These are phyloP conservation scores for Bradypus variegatus DNA, from an alignment of 2,797 vertebrate genomes.

Conservation along the genomic window DNA sequence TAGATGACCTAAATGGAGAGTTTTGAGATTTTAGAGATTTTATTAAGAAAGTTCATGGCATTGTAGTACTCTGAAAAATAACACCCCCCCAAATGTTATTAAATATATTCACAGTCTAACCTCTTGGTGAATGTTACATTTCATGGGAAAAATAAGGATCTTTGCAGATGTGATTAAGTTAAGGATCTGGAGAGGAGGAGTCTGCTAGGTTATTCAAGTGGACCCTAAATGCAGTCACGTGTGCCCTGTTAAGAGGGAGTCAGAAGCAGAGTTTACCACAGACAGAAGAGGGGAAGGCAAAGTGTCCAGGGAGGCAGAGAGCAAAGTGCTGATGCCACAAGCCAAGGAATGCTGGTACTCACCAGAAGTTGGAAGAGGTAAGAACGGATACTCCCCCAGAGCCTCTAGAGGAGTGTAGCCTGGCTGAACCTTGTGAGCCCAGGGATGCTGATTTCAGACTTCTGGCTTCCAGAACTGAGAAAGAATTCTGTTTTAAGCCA, in stretches of 20 bases:
- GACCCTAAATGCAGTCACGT: background rate
- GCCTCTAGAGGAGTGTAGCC: background rate
- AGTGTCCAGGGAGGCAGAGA: background rate
- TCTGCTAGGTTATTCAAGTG: background rate
- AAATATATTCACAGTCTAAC: too few relatives aligned
- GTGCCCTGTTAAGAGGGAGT: background rate
- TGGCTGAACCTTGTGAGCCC: background rate
- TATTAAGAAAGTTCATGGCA: background rate
- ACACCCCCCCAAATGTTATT: background rate
- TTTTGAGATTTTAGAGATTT: background rate
- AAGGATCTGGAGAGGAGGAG: background rate
- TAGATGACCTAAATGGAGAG: background rate
- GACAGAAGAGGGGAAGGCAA: background rate
- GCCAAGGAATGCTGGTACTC: background rate
- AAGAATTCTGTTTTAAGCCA: background rate
- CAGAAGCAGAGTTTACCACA: background rate
- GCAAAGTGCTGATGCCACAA: background rate
- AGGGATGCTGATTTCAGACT: background rate
- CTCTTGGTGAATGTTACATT: background rate
- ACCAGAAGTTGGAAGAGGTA: background rate
- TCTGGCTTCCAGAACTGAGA: background rate
- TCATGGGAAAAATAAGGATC: background rate
- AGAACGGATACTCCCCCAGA: too few relatives aligned
- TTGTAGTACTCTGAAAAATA: background rate
- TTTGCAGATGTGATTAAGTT: background rate